Percentiles rank a stretch among this genome's conserved stretches.
phyloP scores from a whole-genome alignment of 2,113 vertebrate species.

The Archilochus colubris region DNA sequence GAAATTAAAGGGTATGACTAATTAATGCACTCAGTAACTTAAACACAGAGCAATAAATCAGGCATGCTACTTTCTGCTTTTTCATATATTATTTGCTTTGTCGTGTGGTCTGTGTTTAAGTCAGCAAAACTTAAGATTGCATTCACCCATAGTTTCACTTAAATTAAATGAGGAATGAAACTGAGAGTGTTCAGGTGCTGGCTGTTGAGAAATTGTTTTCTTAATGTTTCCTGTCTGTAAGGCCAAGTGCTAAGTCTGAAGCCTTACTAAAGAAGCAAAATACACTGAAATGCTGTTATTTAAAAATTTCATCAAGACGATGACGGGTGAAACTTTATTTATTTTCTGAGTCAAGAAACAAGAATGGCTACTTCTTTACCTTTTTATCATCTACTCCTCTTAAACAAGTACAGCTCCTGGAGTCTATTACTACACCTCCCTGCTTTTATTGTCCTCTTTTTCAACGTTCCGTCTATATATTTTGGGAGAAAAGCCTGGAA shows the following conservation, averaged over 20 bases:
- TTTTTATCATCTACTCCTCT: background rate
- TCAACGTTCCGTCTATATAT: background rate
- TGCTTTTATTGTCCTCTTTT: background rate
- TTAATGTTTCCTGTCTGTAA: background rate
- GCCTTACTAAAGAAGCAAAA: background rate
- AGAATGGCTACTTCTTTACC: background rate
- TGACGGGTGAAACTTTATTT: background rate
- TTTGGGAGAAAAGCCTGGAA: background rate
- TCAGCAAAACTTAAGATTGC: background rate
- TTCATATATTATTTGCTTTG: background rate
- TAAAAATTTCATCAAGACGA: background rate
- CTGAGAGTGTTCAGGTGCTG: background rate
- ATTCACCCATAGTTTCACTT: background rate
- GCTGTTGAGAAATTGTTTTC: background rate
- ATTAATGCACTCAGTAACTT: background rate
- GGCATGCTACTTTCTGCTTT: background rate
- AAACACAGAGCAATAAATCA: background rate
- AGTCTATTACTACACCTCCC: background rate
- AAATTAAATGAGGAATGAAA: background rate
- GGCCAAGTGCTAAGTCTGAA: background rate
- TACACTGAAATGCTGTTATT: background rate
- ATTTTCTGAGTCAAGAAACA: background rate
- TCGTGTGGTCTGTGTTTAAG: background rate
- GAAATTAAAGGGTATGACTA: constrained; percentile 35
- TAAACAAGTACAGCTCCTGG: background rate